These are phyloP conservation scores for Drosophila seclusa DNA, from an alignment of 2,888 invertebrate genomes.

Conservation along the genomic window DNA sequence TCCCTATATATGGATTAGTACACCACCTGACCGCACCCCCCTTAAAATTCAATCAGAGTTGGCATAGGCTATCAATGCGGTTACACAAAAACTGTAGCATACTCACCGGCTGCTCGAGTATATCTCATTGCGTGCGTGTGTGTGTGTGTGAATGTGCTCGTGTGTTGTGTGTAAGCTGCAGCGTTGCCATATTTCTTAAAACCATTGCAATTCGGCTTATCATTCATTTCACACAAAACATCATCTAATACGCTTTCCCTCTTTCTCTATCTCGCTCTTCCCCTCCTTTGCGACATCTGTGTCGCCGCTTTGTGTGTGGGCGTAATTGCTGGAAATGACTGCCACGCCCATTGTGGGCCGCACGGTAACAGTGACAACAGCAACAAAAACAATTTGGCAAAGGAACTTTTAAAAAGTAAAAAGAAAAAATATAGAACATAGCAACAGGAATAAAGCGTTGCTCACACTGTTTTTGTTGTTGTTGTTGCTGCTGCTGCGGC, in stretches of 20 bases:
- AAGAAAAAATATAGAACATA: slow-evolving; percentile 49
- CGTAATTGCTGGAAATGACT: slow-evolving; percentile 79
- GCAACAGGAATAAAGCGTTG: slow-evolving; percentile 60
- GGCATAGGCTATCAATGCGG: slow-evolving; percentile 5
- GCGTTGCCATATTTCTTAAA: slow-evolving; percentile 58
- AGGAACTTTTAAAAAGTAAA: slow-evolving; percentile 27
- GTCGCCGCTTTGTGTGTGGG: slow-evolving; percentile 49
- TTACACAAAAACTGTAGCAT: slow-evolving; percentile 53
- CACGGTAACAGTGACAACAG: slow-evolving; percentile 34
- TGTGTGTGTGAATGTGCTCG: slow-evolving; percentile 4
- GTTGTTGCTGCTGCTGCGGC: slow-evolving; percentile 6
- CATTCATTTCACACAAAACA: slow-evolving; percentile 46
- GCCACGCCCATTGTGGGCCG: slow-evolving; percentile 78
- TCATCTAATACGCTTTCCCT: slow-evolving; percentile 15
- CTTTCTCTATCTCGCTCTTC: background rate
- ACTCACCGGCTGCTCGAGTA: slow-evolving; percentile 61
- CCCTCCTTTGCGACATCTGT: background rate
- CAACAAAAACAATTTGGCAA: slow-evolving; percentile 35
- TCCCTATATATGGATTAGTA: background rate
- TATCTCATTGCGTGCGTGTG: slow-evolving; percentile 9
- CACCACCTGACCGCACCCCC: background rate
- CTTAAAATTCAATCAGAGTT: slow-evolving; percentile 31
- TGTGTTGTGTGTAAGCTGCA: slow-evolving; percentile 11
- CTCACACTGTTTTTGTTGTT: slow-evolving; percentile 25
- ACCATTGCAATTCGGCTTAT: slow-evolving; percentile 59